A percentile compares a stretch with the other conserved stretches of the same genome.
These are phyloP conservation scores for Rhagium mordax DNA, from an alignment of 2,888 invertebrate genomes.

Conservation along the genomic window DNA sequence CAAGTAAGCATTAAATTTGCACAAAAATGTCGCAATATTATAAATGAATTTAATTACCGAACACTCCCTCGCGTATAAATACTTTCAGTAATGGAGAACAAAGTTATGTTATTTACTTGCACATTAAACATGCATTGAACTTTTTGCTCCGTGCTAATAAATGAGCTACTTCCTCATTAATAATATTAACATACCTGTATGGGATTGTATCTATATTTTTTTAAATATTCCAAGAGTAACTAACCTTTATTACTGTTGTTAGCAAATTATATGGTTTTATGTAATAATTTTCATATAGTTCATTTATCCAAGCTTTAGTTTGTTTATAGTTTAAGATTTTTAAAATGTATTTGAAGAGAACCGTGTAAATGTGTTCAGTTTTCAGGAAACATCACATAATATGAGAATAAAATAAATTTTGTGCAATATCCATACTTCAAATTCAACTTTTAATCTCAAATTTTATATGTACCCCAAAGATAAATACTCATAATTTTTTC, in stretches of 20 bases:
- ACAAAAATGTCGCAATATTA: constrained; percentile 31
- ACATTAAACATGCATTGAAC: constrained; percentile 27
- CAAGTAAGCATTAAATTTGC: constrained; percentile 22
- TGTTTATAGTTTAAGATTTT: no score
- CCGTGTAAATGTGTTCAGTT: background rate
- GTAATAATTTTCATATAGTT: background rate
- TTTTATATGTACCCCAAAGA: no score
- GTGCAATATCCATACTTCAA: no score
- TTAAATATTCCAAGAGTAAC: constrained; percentile 5
- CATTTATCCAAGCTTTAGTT: no score
- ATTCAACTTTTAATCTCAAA: no score
- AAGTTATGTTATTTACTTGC: constrained; percentile 25
- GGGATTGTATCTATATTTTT: constrained; percentile 8
- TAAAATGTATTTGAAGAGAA: background rate
- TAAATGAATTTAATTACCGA: constrained; percentile 25
- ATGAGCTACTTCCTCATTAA: constrained; percentile 33
- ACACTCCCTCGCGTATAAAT: constrained; percentile 23
- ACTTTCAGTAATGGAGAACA: constrained; percentile 24
- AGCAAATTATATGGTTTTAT: background rate
- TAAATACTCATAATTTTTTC: no score
- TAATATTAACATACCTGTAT: constrained; percentile 29
- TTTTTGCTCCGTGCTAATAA: constrained; percentile 24
- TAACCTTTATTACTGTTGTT: no score
- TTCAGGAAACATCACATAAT: background rate
- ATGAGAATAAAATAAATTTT: no score